Base-by-base conservation (phyloP, 1,140 invertebrate genomes). In the Aleiodes sp. region DNA sequence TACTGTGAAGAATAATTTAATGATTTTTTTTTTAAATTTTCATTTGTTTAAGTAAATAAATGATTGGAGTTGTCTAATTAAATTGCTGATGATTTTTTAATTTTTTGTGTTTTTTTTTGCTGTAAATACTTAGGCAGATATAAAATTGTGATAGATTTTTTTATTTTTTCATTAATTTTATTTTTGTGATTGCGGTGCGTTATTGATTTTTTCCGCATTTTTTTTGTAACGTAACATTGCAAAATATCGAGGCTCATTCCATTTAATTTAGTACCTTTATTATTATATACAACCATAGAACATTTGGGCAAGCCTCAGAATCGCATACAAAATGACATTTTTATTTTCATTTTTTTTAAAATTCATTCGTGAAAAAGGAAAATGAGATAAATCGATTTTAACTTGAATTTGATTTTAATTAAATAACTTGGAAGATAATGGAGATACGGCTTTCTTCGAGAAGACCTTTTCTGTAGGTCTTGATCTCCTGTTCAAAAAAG, bases 181-280 rank as follows among this genome's bases (percentile, higher is more conserved):
- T 24, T 43, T 64, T n/a, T n/a, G n/a, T n/a, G n/a, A n/a, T n/a
- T 46, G 62, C 26, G 8, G 37, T 64, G 21, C 39, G 39, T 35
- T 61, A 35, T 39, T 19, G n/a, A 14, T 0, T n/a, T 9, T 31
- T 35, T 33, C 33, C 46, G 69, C 66, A 14, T 66, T 24, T 33
- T 56, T 52, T 6, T 63, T 69, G 10, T 43, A 10, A 19, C 9
- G 14, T 39, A 60, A 63, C 56, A 59, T 33, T 24, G 70, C 59
- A 64, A 62, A 26, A 56, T 61, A 71, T 75, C 69, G 73, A 78
- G 74, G 68, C 78, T 79, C 71, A 35, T 70, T 68, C 74, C 31
- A 66, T 79, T 80, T 61, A 80, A 80, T 78, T 80, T 82, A 83
- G 81, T 82, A 83, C 78, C 79, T 79, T 82, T 76, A 75, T 76